Base-by-base conservation (phyloP, 2,888 invertebrate genomes). In the Trachelus stipa region DNA sequence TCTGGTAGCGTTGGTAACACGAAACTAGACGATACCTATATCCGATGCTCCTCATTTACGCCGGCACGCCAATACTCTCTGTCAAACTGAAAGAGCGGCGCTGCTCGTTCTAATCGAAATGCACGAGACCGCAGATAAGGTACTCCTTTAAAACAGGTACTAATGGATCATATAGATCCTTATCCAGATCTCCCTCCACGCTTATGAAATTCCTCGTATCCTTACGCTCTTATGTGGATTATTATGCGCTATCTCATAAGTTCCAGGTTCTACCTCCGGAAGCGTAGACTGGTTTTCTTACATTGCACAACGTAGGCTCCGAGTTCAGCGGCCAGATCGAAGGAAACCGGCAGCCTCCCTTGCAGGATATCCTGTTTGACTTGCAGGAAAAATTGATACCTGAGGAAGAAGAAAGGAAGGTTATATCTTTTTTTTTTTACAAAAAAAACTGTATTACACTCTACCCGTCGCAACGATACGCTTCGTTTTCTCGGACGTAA, bases 311-410 rank as follows among this genome's bases (percentile, higher is more conserved):
- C 97, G 91, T 95, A 98, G 23, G 98, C 97, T 77, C 98, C 98
- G 79, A 98, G 93, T 91, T 98, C 98, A 9, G 97, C 96, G 35
- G 98, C 97, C 85, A 98, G 93, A 88, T 98, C 98, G 92, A 97
- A 97, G 82, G 96, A 94, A 79, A 98, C 96, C 11, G 98, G 97
- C 86, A 99, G 93, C 84, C 98, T 95, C 81, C 98, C 98, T 91
- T 98, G 98, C 77, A 98, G 94, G 86, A 99, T 97, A 91, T 99
- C 98, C 93, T 98, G 97, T 92, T 98, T 98, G 89, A 98, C 95
- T 94, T 99, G 98, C 87, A 99, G 94, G 92, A 98, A 99, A 92
- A 98, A 96, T 93, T 98, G 98, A 93, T 99, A 99, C 94, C 98
- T 98, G 93, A 34, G 92, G 91, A 85, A 86, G 83, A 85, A 83